phyloP scores from a whole-genome alignment of 2,888 invertebrate species.

The Idaea dimidiata region DNA sequence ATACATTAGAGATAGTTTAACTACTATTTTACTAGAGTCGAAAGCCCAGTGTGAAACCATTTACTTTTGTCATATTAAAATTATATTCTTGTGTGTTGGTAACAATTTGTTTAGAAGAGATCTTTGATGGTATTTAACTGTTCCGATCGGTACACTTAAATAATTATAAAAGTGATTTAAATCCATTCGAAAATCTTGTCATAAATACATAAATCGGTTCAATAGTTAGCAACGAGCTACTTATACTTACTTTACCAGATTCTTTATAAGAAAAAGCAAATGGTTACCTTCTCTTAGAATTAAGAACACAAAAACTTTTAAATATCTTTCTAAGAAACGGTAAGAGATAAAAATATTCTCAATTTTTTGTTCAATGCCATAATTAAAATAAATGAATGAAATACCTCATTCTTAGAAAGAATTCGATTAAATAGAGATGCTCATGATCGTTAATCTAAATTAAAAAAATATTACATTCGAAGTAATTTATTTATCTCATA shows the following conservation, averaged over 20 bases:
- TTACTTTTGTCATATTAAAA: neutral
- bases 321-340: neutral
- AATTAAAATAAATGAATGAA: neutral
- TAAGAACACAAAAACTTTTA: neutral
- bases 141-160: neutral
- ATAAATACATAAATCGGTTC: neutral
- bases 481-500: neutral
- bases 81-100: neutral
- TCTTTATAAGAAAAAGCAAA: neutral
- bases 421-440: neutral
- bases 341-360: neutral
- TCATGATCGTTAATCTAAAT: neutral
- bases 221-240: too few species aligned
- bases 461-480: too few species aligned
- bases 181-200: too few species aligned
- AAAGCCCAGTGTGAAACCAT: neutral
- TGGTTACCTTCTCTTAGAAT: neutral
- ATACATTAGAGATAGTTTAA: neutral
- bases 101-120: neutral
- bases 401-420: neutral
- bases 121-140: neutral
- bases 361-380: too few species aligned
- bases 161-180: too few species aligned
- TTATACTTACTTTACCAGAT: too few species aligned
- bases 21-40: neutral